Evolutionary conservation across 2,113 vertebrate species (phyloP).

Genomic region (Chrysemys picta): DNA sequence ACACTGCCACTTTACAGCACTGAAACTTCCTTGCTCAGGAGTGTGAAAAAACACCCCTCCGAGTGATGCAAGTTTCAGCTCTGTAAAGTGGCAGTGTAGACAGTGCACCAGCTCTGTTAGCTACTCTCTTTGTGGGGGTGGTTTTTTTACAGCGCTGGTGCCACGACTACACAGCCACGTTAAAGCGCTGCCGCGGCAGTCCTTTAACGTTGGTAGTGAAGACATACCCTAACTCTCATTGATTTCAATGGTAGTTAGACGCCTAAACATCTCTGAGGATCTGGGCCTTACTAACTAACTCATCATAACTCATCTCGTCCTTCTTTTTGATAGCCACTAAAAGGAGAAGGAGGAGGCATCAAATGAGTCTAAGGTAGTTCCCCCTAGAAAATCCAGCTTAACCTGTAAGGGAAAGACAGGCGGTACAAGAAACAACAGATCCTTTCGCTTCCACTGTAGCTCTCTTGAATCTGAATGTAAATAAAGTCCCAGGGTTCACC

Average conservation of each 20-base stretch:
- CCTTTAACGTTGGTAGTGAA: neutral
- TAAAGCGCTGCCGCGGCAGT: too few species aligned
- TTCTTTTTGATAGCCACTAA: neutral
- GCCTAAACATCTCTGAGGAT: neutral
- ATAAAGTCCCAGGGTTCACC: neutral
- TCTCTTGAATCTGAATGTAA: neutral
- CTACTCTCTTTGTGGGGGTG: too few species aligned
- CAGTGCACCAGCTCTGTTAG: too few species aligned
- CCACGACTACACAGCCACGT: too few species aligned
- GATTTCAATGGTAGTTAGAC: neutral
- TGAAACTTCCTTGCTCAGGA: too few species aligned
- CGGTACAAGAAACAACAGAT: neutral
- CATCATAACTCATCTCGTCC: neutral
- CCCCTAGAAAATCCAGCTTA: neutral
- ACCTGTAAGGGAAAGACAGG: neutral
- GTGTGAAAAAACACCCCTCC: too few species aligned
- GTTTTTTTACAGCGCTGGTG: too few species aligned
- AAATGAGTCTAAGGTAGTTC: neutral
- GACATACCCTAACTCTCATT: neutral
- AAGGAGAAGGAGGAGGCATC: neutral
- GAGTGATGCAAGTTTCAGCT: too few species aligned
- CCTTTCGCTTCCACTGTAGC: neutral
- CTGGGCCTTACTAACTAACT: neutral
- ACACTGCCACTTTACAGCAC: too few species aligned
- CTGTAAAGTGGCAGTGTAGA: too few species aligned